These are phyloP conservation scores for Azorinus chamasolen DNA, from an alignment of 2,888 invertebrate species.

Conservation along the genomic window DNA sequence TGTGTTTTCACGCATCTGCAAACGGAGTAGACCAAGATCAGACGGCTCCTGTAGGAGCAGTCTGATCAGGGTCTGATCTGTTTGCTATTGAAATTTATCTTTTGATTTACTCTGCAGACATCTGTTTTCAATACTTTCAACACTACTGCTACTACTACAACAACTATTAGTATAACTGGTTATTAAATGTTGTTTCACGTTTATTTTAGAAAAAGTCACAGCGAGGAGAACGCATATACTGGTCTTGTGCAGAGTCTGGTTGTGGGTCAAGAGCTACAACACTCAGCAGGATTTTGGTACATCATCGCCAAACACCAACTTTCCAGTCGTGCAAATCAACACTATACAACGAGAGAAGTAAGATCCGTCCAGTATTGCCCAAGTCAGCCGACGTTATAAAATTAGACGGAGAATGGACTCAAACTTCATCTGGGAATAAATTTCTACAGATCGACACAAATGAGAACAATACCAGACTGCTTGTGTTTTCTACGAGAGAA, in stretches of 20 bases:
- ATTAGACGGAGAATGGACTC: conserved; percentile 26
- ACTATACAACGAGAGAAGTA: conserved; percentile 24
- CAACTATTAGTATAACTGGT: too few species aligned
- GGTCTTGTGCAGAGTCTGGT: background rate
- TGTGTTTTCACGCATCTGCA: too few species aligned
- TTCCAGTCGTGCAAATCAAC: conserved; percentile 14
- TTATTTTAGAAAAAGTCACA: too few species aligned
- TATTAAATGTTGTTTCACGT: too few species aligned
- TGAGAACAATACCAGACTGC: conserved; percentile 6
- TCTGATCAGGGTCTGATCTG: too few species aligned
- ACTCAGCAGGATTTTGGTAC: background rate
- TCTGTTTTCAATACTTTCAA: too few species aligned
- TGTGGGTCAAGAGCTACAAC: background rate
- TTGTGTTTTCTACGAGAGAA: conserved; percentile 21
- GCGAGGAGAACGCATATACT: too few species aligned
- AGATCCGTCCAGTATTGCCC: conserved; percentile 3
- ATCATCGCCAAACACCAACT: conserved; percentile 13
- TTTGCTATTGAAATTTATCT: too few species aligned
- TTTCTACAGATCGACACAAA: conserved; percentile 22
- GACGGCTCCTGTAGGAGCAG: too few species aligned
- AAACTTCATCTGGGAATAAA: conserved; percentile 18
- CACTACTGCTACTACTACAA: too few species aligned
- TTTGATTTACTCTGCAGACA: too few species aligned
- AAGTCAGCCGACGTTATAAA: conserved; percentile 7
- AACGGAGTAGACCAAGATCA: too few species aligned